Evolutionary conservation across 2,888 invertebrate genomes (phyloP), one percentile per base, ranked within the genome.

Genomic region (Heliconius hortense): DNA sequence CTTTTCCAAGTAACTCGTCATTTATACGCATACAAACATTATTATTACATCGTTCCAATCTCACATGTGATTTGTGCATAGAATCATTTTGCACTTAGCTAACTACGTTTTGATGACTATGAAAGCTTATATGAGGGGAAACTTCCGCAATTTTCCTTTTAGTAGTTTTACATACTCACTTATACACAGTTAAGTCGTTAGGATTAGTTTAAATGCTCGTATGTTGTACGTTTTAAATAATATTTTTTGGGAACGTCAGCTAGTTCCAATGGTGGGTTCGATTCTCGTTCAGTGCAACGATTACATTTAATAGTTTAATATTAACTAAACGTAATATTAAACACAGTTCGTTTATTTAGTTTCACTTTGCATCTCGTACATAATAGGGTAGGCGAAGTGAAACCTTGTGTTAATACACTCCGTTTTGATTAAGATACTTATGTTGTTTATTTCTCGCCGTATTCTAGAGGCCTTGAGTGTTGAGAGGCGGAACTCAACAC

Each of bases 21-120:
- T 18, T 63, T 64, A 62, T 28, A 39, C n/a, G 64, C 39, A 5
- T 13, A 24, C 21, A 35, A 1, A 11, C 28, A 21, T 8, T 39
- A 39, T 24, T 39, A 64, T 39, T 64, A 64, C n/a, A 39, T 64
- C 64, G 64, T 64, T 39, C 39, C 64, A 24, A 39, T 48, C 26
- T 48, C n/a, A 64, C 26, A 10, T 18, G 67, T 68, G 28, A 68
- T 68, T 68, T 68, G 48, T 68, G 18, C 18, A 8, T 8, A 26
- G 28, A 68, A 48, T 68, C 67, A 68, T 48, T 68, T 48, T 53
- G 26, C 48, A 48, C 67, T 68, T 28, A 48, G 67, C 48, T 43
- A 67, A 67, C 67, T 67, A 67, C 67, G 26, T 24, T 68, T 26
- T 68, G 26, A 68, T 68, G 67, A 28, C 26, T 35, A 24, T 59